These are phyloP conservation scores for Phyllopteryx taeniolatus DNA, from an alignment of 2,113 vertebrate species.

Conservation along the genomic window DNA sequence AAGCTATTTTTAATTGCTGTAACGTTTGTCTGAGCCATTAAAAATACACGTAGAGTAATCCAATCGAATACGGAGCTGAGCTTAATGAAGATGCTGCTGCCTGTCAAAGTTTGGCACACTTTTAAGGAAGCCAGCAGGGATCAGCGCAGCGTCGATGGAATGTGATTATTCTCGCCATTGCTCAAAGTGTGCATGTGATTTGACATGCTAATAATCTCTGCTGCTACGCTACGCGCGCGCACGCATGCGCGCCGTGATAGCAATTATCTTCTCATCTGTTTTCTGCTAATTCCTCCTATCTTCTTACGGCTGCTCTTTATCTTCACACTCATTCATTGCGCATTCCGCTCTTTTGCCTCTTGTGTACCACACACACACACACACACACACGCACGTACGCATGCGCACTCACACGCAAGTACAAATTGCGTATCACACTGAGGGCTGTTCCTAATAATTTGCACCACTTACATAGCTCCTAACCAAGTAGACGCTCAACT, in stretches of 20 bases:
- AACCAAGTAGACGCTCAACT: not conserved
- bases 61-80: not conserved
- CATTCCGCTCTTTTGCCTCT: not conserved
- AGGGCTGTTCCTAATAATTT: not conserved
- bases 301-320: slow-evolving; percentile 3
- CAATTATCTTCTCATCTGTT: slow-evolving; percentile 4
- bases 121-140: slow-evolving; percentile 1
- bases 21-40: not conserved
- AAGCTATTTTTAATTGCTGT: not conserved
- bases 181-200: slow-evolving; percentile 2
- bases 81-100: not conserved
- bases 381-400: not conserved
- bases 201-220: slow-evolving; percentile 6
- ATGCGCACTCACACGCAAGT: no score
- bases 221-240: not conserved
- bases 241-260: not conserved
- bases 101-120: slow-evolving; percentile 6
- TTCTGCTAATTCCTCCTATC: slow-evolving; percentile 4
- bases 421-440: not conserved
- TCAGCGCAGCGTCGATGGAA: not conserved
- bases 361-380: not conserved
- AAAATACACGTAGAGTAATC: not conserved
- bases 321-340: not conserved
- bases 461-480: not conserved
- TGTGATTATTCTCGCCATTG: slow-evolving; percentile 2